Evolutionary conservation across 2,797 vertebrate species (phyloP).

Genomic region (Enteromius fasciolatus): DNA sequence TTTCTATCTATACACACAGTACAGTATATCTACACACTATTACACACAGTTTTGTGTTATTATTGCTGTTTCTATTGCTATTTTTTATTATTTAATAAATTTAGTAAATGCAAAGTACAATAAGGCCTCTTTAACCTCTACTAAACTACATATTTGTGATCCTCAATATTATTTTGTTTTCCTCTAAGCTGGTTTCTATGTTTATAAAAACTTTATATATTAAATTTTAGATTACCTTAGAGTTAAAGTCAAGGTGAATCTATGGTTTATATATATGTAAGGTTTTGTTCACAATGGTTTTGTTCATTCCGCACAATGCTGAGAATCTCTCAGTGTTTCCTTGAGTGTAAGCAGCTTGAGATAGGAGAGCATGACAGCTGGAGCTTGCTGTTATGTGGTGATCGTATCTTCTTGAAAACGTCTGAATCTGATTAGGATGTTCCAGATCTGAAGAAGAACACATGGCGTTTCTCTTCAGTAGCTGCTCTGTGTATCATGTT

Average conservation of each 20-base stretch:
- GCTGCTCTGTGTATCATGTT: slow-evolving; percentile 16
- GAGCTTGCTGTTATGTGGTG: slow-evolving; percentile 6
- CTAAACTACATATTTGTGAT: neutral
- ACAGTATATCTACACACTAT: neutral
- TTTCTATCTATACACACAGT: neutral
- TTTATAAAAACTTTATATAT: too few species aligned
- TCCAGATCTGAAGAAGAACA: slow-evolving; percentile 21
- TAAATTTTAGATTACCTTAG: neutral
- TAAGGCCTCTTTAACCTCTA: neutral
- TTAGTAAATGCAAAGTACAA: neutral
- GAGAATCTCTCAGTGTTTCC: slow-evolving; percentile 2
- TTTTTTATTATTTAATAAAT: too few species aligned
- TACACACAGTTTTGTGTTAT: neutral
- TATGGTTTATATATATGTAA: neutral
- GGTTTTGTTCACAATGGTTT: neutral
- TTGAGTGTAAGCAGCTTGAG: slow-evolving; percentile 5
- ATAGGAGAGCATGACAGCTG: slow-evolving; percentile 23
- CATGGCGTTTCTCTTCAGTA: slow-evolving; percentile 16
- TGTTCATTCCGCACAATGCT: slow-evolving; percentile 1
- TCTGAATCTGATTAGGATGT: slow-evolving; percentile 35
- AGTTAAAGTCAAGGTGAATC: neutral
- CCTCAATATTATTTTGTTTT: neutral
- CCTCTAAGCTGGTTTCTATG: neutral
- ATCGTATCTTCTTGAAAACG: slow-evolving; percentile 13
- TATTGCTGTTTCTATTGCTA: neutral